Base-by-base conservation (phyloP, 1,140 invertebrate genomes). In the Drosophila nigromelanica region DNA sequence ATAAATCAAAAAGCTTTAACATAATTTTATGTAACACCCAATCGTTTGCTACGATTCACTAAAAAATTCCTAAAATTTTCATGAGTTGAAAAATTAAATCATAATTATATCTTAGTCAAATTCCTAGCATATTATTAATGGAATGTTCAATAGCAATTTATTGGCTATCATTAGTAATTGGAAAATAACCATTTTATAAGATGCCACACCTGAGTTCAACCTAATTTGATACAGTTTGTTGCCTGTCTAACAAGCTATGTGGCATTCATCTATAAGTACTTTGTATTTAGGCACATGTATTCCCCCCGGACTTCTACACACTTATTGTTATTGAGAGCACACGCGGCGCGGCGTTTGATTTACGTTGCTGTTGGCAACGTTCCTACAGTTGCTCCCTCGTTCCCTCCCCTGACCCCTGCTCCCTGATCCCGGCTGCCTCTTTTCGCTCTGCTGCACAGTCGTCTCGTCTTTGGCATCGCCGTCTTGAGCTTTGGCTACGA, bases 271-370 rank as follows among this genome's bases (percentile, higher is more conserved):
- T 54, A 54, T 67, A 68, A 54, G 70, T 73, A 60, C 50, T 40
- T 60, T 59, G 7, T 67, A 54, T 67, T 33, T 24, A 27, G 33
- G 54, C 54, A 54, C 67, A 58, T 72, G 37, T 40, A 48, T 39
- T 48, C 45, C 33, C 40, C 52, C 54, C 33, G 15, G 5, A 27
- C 27, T 27, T 27, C 21, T 45, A 14, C 39, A 51, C 24, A 40
- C 50, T 73, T 67, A 59, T 67, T 73, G 24, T 60, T 67, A 59
- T 67, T 67, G 63, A 64, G 52, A 35, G 61, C 61, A 64, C 52
- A 72, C 39, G 67, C 60, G 67, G 59, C 60, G 45, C 62, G 52
- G 68, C 68, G 67, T 72, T 66, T 72, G 62, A 67, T 67, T 59
- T 58, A 40, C 64, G 62, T 72, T 68, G 70, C 64, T 67, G 27